These are phyloP conservation scores for Carettochelys insculpta DNA, from an alignment of 2,113 vertebrate species.

Conservation along the genomic window DNA sequence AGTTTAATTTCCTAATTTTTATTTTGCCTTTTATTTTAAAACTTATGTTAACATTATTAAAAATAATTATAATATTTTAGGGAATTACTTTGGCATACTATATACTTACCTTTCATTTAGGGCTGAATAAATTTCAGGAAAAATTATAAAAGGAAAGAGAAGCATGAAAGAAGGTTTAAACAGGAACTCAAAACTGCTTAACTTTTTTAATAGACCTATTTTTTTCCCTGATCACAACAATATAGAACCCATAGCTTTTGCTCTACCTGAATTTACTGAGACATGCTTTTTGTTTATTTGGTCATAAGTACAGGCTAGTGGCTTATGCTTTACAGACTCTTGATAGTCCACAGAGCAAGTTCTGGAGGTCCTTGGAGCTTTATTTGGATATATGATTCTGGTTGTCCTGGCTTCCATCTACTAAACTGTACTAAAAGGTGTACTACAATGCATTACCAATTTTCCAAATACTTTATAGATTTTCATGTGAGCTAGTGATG, in stretches of 20 bases:
- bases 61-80: conserved; percentile 63
- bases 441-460: neutral
- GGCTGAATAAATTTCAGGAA: conserved; percentile 60
- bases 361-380: neutral
- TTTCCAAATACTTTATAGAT: neutral
- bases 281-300: neutral
- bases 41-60: conserved; percentile 51
- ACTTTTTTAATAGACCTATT: conserved; percentile 23
- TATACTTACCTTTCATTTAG: conserved; percentile 69
- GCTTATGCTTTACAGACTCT: neutral
- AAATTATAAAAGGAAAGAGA: conserved; percentile 45
- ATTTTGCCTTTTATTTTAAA: conserved; percentile 58
- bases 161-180: conserved; percentile 59
- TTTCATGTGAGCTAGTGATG: neutral
- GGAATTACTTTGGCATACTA: conserved; percentile 59
- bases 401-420: neutral
- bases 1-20: conserved; percentile 45
- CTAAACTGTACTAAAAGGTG: neutral
- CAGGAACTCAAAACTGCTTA: conserved; percentile 45
- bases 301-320: neutral
- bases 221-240: conserved; percentile 15
- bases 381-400: neutral
- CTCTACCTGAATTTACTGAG: neutral
- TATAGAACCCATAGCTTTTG: conserved; percentile 25
- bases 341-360: neutral